phyloP scores from a whole-genome alignment of 2,888 invertebrate genomes.

The Leptinotarsa haldemani region DNA sequence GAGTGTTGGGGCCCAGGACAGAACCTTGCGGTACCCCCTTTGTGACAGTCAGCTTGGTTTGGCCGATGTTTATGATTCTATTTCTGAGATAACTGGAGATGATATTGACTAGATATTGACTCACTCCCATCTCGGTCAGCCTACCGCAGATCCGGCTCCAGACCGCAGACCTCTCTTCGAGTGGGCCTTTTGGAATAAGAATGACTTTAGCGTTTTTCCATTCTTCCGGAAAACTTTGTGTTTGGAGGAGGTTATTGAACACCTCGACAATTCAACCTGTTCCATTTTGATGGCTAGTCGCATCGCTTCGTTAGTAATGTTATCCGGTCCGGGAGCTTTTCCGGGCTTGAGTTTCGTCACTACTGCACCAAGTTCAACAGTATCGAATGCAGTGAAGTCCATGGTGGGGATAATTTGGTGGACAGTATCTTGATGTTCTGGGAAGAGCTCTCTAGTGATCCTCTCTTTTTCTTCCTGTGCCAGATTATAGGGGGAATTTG shows the following conservation, averaged over 20 bases:
- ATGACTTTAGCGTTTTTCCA: conserved; percentile 35
- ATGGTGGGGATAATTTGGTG: neutral
- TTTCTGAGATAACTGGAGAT: conserved; percentile 17
- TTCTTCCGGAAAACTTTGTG: conserved; percentile 31
- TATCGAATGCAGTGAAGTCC: neutral
- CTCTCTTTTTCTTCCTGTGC: neutral
- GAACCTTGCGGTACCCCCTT: conserved; percentile 6
- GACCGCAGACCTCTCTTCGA: conserved; percentile 7
- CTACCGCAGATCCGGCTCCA: conserved; percentile 16
- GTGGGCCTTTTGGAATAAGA: conserved; percentile 30
- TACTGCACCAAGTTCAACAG: neutral
- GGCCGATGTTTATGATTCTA: conserved; percentile 7
- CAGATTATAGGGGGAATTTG: conserved; percentile 6
- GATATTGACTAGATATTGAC: conserved; percentile 20
- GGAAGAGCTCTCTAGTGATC: conserved; percentile 16
- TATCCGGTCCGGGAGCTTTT: conserved; percentile 16
- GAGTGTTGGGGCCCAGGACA: neutral
- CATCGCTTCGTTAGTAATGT: conserved; percentile 2
- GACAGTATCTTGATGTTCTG: neutral
- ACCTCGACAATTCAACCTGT: neutral
- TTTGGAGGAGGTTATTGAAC: conserved; percentile 23
- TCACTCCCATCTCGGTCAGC: conserved; percentile 10
- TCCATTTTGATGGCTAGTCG: neutral
- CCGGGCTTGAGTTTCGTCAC: conserved; percentile 12
- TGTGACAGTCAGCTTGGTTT: neutral